Conservation (phyloP, 2,797 vertebrate genomes). For the Otolemur crassicaudatus region DNA sequence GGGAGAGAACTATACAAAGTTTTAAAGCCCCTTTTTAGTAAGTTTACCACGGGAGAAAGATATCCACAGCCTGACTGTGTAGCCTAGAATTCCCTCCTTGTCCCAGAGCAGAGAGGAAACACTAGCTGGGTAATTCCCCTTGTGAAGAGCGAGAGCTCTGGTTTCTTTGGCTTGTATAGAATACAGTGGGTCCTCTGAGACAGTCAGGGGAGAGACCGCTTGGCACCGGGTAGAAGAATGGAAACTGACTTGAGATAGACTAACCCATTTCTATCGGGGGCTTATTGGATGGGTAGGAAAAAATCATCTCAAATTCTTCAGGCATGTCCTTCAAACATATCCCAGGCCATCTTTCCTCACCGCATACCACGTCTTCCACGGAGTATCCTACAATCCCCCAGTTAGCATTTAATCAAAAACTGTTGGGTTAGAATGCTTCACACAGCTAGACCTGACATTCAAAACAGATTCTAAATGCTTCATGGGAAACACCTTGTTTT, state of each 20-base stretch:
- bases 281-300: background rate
- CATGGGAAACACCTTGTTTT: background rate
- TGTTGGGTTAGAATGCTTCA: background rate
- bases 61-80: background rate
- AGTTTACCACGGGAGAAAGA: slow-evolving; percentile 57
- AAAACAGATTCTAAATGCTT: background rate
- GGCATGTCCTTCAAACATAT: background rate
- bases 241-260: background rate
- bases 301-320: background rate
- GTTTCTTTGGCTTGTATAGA: slow-evolving; percentile 63
- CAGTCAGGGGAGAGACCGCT: background rate
- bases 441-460: slow-evolving; percentile 1
- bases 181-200: slow-evolving; percentile 57
- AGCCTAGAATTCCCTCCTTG: slow-evolving; percentile 56
- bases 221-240: background rate
- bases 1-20: slow-evolving; percentile 59
- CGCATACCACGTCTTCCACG: background rate
- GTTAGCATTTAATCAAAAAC: background rate
- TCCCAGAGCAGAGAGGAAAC: slow-evolving; percentile 44
- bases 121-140: slow-evolving; percentile 26
- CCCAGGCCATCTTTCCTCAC: background rate
- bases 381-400: background rate
- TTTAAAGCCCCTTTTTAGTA: slow-evolving; percentile 48
- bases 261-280: background rate
- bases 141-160: background rate